Conservation (phyloP, 2,113 vertebrate species). For the Apteryx owenii region DNA sequence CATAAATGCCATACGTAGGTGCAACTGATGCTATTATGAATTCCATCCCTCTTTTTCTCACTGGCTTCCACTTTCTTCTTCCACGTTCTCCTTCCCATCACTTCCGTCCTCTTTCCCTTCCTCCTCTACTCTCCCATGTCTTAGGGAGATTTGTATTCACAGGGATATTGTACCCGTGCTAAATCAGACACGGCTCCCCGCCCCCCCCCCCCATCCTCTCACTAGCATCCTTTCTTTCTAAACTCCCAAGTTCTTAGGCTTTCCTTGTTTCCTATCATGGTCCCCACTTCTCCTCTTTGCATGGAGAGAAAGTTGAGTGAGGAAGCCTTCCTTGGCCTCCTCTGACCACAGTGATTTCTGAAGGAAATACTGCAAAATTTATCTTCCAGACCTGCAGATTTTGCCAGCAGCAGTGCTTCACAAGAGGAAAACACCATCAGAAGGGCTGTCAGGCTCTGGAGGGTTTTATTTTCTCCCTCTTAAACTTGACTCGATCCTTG, state of each 20-base stretch:
- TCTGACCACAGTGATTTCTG: background rate
- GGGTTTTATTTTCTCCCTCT: background rate
- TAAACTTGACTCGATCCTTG: background rate
- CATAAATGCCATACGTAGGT: background rate
- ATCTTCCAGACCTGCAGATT: background rate
- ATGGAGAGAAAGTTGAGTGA: background rate
- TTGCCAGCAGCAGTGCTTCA: background rate
- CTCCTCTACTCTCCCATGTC: background rate
- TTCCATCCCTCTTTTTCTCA: background rate
- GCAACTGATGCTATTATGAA: background rate
- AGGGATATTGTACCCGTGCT: background rate
- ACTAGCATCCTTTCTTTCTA: background rate
- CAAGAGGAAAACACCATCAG: background rate
- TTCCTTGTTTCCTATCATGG: background rate
- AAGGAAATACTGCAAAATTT: background rate
- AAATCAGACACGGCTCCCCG: background rate
- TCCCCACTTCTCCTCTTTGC: background rate
- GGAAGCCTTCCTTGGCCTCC: background rate
- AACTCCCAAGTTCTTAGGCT: background rate
- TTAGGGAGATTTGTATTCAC: background rate
- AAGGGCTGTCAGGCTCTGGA: background rate
- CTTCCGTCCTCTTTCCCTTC: background rate
- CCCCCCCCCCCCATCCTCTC: background rate
- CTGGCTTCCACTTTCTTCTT: background rate
- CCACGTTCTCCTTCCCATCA: background rate